Evolutionary conservation across 35 echinoderm and acorn worm species (phyloP), one percentile per base, ranked within the genome.

Genomic region (Chiridota heheva): DNA sequence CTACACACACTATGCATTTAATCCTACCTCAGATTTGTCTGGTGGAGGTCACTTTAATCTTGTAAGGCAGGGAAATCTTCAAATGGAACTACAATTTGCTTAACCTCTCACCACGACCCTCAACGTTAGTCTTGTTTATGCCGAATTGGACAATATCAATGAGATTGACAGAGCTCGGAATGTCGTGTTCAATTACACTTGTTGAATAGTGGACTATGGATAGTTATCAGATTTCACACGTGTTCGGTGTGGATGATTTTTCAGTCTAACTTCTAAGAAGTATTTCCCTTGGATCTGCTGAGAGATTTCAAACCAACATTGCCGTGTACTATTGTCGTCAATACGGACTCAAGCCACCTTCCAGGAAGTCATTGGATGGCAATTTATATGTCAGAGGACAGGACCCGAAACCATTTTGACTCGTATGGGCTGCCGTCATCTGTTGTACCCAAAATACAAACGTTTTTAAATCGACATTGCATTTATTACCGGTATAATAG

Each of bases 121-220:
- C 1, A 90, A 85, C 36, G 81, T 84, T 41, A 41, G n/a, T n/a
- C 8, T 91, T 3, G 74, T 91, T 12, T 91, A 91, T 49, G 71
- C 88, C 18, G 88, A 86, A 34, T 69, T 82, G n/a, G 79, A 90
- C 42, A 90, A 90, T 62, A 83, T 82, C 20, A 72, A 83, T 18
- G 80, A 90, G 27, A 82, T 82, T 22, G 87, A 83, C 28, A 40
- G 63, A 69, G 69, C 68, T 44, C 64, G 78, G 35, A 83, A 90
- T 48, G 58, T 90, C 3, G 31, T 83, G 5, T 90, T 83, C 69
- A 70, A 90, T 31, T 68, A 90, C 37, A 72, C 70, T 12, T 41
- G 75, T 42, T 78, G 35, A 78, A 31, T 13, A 20, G 12, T 17
- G 10, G 42, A 27, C 6, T 16, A 70, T 70, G 60, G 67, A 70